Conservation (phyloP, 2,113 vertebrate genomes). For the Centrocercus urophasianus region DNA sequence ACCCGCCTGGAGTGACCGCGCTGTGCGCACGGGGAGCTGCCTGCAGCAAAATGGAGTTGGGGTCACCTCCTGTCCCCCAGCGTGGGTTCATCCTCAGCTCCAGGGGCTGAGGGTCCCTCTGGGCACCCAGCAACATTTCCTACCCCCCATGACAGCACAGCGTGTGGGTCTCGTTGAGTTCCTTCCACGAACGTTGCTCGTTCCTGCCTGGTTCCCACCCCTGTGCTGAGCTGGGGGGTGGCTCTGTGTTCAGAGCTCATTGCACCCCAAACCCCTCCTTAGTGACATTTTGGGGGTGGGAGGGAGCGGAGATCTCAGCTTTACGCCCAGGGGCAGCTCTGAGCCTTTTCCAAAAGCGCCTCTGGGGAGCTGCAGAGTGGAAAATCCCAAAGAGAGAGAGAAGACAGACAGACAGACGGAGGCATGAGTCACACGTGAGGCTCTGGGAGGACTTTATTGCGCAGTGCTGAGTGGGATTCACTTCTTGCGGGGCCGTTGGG, state of each 20-base stretch:
- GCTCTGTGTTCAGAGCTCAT: rapidly evolving
- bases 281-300: rapidly evolving
- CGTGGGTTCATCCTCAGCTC: rapidly evolving
- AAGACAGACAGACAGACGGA: neutral
- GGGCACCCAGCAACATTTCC: neutral
- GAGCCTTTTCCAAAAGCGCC: neutral
- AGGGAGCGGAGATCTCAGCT: rapidly evolving
- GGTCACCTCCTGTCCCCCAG: neutral
- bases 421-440: neutral
- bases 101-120: neutral
- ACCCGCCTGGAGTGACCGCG: no score
- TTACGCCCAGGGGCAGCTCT: rapidly evolving
- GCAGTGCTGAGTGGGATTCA: rapidly evolving
- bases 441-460: constrained; percentile 34
- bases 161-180: rapidly evolving
- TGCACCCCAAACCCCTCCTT: rapidly evolving
- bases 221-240: rapidly evolving
- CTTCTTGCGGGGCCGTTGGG: constrained; percentile 67
- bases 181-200: rapidly evolving
- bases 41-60: rapidly evolving
- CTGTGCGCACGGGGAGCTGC: no score
- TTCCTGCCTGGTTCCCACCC: rapidly evolving
- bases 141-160: neutral
- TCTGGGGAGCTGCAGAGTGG: rapidly evolving
- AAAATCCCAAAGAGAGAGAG: neutral